Percentiles rank a stretch among this genome's conserved stretches.
Evolutionary conservation across 2,113 vertebrate genomes (phyloP).

Genomic region (Loxodonta africana): DNA sequence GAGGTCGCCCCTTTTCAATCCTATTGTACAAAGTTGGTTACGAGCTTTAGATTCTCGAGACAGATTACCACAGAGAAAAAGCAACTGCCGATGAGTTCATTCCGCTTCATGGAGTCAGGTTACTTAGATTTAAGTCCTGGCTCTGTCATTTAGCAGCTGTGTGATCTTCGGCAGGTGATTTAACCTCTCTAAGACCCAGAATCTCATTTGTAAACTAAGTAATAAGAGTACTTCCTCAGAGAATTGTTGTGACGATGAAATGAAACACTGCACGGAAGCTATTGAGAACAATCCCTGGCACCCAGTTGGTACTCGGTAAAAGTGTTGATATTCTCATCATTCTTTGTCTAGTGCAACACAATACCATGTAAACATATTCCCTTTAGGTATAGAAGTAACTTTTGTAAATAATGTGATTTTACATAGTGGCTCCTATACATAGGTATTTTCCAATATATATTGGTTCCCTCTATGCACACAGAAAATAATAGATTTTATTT

Average conservation of each 20-base stretch:
- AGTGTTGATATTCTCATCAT: neutral
- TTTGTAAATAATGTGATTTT: neutral
- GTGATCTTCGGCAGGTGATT: neutral
- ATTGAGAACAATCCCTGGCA: neutral
- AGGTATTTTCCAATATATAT: neutral
- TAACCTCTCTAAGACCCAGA: neutral
- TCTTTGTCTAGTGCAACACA: neutral
- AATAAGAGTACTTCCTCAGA: neutral
- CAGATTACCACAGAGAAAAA: neutral
- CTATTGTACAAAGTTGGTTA: neutral
- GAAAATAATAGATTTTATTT: neutral
- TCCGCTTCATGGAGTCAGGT: neutral
- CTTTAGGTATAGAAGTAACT: neutral
- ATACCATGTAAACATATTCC: constrained; percentile 9
- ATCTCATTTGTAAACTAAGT: neutral
- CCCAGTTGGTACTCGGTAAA: neutral
- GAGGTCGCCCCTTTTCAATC: neutral
- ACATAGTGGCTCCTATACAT: neutral
- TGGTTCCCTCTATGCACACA: neutral
- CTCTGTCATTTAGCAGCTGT: neutral
- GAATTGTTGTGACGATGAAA: neutral
- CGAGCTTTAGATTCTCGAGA: neutral
- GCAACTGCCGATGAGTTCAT: neutral
- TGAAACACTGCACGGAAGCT: neutral
- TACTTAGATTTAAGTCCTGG: neutral